These are phyloP conservation scores for Pao palembangensis DNA, from an alignment of 2,113 vertebrate genomes.

Conservation along the genomic window DNA sequence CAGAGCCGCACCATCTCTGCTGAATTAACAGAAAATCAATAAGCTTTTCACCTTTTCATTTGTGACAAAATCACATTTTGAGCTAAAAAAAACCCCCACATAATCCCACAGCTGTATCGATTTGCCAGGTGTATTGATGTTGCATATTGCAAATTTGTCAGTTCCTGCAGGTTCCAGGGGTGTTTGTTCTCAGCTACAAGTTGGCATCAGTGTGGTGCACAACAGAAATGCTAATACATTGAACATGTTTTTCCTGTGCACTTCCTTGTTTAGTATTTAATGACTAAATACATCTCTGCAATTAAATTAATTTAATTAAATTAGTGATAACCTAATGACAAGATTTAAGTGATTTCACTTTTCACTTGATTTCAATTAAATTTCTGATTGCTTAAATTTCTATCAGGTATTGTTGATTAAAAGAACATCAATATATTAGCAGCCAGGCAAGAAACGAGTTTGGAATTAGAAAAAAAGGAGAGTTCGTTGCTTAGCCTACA, in stretches of 20 bases:
- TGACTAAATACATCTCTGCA: neutral
- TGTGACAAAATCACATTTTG: neutral
- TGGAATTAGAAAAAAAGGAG: too few relatives aligned
- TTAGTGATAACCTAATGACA: neutral
- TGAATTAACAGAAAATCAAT: constrained; percentile 12
- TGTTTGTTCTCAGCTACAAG: neutral
- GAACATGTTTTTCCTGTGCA: neutral
- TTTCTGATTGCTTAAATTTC: too few relatives aligned
- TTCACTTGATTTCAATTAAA: too few relatives aligned
- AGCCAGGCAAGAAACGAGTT: too few relatives aligned
- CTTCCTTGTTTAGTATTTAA: neutral
- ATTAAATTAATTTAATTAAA: neutral
- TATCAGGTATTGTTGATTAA: too few relatives aligned
- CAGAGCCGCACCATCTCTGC: neutral
- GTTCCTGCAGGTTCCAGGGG: too few relatives aligned
- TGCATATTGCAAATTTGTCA: too few relatives aligned
- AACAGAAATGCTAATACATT: neutral
- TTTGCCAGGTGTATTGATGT: neutral
- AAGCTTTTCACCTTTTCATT: neutral
- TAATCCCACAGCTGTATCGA: neutral
- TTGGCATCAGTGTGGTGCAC: neutral
- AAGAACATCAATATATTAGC: too few relatives aligned
- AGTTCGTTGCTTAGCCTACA: too few relatives aligned
- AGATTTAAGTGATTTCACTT: neutral
- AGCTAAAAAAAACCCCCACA: neutral